These are phyloP conservation scores for Clanis bilineata DNA, from an alignment of 2,888 invertebrate species.

Conservation along the genomic window DNA sequence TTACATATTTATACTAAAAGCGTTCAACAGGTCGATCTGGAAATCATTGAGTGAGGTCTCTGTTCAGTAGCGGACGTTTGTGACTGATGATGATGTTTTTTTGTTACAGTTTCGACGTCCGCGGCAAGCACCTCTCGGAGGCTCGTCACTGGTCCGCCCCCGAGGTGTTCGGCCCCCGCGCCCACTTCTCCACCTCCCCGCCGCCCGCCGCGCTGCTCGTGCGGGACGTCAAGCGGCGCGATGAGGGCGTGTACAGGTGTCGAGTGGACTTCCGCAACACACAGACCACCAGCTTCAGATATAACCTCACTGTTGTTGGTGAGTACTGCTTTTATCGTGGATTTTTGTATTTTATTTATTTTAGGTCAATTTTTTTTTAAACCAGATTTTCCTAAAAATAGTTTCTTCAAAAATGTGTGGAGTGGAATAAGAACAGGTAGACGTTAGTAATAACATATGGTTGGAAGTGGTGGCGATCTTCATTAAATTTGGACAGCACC, in stretches of 20 bases:
- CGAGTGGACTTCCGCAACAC: constrained; percentile 94
- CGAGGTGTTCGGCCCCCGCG: constrained; percentile 92
- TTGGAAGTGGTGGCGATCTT: too few species aligned
- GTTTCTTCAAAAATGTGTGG: too few species aligned
- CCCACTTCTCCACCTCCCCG: constrained; percentile 90
- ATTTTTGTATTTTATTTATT: too few species aligned
- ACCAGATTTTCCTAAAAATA: too few species aligned
- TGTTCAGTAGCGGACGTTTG: background rate
- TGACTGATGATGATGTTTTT: background rate
- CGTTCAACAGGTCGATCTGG: too few species aligned
- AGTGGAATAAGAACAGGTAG: too few species aligned
- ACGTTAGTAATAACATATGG: too few species aligned
- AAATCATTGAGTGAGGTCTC: background rate
- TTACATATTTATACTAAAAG: too few species aligned
- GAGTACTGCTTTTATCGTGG: too few species aligned
- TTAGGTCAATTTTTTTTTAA: too few species aligned
- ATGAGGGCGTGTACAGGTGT: constrained; percentile 95
- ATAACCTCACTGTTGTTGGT: constrained; percentile 96
- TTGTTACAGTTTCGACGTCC: constrained; percentile 90
- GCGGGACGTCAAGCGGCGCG: constrained; percentile 90
- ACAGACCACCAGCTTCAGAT: constrained; percentile 93
- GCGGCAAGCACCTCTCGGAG: constrained; percentile 90
- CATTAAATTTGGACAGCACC: too few species aligned
- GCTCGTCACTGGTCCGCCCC: constrained; percentile 93
- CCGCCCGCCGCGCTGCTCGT: constrained; percentile 90